Evolutionary conservation across 2,888 invertebrate species (phyloP).

Genomic region (Himalopsyche kuldschensis): DNA sequence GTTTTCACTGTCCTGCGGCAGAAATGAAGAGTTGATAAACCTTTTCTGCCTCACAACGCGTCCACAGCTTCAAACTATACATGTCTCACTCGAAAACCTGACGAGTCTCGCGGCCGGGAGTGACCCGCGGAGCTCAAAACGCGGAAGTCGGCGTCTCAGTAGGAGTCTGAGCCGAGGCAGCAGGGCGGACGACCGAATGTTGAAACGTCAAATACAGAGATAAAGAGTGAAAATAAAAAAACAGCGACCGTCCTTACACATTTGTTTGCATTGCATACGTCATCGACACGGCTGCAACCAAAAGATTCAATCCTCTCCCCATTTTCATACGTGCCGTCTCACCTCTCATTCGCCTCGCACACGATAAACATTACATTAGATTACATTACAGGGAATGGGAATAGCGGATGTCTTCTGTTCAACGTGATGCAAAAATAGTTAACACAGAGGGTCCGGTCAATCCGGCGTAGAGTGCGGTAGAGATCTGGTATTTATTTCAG

Average conservation of each 20-base stretch:
- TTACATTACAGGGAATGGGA: neutral
- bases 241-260: constrained; percentile 58
- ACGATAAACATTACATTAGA: constrained; percentile 15
- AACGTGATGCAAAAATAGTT: constrained; percentile 12
- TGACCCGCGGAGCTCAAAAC: constrained; percentile 7
- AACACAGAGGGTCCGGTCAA: neutral
- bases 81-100: constrained; percentile 33
- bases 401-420: constrained; percentile 16
- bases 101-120: neutral
- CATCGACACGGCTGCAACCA: constrained; percentile 30
- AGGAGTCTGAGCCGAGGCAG: neutral
- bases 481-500: constrained; percentile 24
- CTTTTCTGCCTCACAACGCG: constrained; percentile 38
- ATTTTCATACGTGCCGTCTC: neutral
- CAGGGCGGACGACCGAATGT: neutral
- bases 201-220: neutral
- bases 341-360: neutral
- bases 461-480: neutral
- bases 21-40: constrained; percentile 26
- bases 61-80: constrained; percentile 33
- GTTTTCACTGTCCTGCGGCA: constrained; percentile 12
- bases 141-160: neutral
- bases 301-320: neutral
- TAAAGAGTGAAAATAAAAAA: constrained; percentile 2
- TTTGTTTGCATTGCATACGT: constrained; percentile 57